phyloP scores from a whole-genome alignment of 2,113 vertebrate species.

The Suricata suricatta region DNA sequence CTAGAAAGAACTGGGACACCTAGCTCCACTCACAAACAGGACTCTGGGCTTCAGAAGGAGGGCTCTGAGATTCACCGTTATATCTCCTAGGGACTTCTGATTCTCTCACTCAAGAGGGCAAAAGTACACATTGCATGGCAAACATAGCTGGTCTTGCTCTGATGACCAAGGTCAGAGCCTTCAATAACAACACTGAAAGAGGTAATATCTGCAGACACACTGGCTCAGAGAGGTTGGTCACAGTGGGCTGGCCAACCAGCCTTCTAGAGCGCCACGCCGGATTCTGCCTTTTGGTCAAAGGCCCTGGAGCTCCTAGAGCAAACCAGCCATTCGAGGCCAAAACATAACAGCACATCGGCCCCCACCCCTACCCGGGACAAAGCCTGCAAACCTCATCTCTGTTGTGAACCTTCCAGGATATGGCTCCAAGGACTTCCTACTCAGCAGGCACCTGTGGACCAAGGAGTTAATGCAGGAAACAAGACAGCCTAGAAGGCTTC shows the following conservation, averaged over 20 bases:
- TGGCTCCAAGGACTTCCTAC: background rate
- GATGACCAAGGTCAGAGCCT: background rate
- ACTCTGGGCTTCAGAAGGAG: background rate
- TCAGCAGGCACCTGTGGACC: background rate
- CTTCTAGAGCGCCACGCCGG: background rate
- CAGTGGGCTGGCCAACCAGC: background rate
- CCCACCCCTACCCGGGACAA: no score
- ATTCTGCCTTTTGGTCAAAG: background rate
- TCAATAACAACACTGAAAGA: rapidly evolving
- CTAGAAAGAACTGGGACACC: background rate
- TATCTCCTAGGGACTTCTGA: background rate
- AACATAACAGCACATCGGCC: background rate
- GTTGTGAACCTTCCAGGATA: background rate
- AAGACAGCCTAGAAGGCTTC: background rate
- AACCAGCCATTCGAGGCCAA: background rate
- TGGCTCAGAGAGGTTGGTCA: background rate
- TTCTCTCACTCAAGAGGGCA: background rate
- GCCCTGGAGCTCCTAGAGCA: background rate
- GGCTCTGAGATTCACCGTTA: background rate
- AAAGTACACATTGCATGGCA: rapidly evolving
- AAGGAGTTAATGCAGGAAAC: background rate
- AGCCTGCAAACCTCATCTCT: background rate
- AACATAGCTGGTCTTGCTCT: background rate
- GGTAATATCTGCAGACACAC: rapidly evolving
- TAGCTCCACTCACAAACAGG: background rate